phyloP scores from a whole-genome alignment of 2,888 invertebrate genomes.

The Elaeidobius kamerunicus region DNA sequence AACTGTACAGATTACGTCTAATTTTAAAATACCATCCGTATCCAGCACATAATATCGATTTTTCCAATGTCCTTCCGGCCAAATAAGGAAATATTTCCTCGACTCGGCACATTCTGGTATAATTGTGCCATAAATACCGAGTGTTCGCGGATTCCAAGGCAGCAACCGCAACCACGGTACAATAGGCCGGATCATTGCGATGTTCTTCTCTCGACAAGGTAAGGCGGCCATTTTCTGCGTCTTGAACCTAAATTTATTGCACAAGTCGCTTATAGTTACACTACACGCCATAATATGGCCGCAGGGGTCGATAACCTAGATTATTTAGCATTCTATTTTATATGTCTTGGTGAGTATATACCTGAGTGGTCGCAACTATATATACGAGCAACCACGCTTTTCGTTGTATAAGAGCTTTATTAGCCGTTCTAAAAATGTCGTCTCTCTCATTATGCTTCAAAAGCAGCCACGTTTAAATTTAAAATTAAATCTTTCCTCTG shows the following conservation, averaged over 20 bases:
- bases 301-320: constrained; percentile 50
- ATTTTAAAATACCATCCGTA: too few species aligned
- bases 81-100: constrained; percentile 19
- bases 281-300: constrained; percentile 31
- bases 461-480: constrained; percentile 15
- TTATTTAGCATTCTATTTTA: constrained; percentile 49
- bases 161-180: too few species aligned
- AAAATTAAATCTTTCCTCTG: constrained; percentile 20
- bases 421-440: constrained; percentile 33
- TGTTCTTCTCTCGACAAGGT: constrained; percentile 25
- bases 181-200: constrained; percentile 22
- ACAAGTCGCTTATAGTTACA: constrained; percentile 32
- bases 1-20: too few species aligned
- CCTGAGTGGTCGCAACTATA: constrained; percentile 33
- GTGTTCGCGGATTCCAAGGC: constrained; percentile 22
- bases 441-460: constrained; percentile 22
- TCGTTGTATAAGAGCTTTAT: constrained; percentile 31
- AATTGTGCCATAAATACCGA: constrained; percentile 29
- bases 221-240: constrained; percentile 30
- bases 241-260: constrained; percentile 31
- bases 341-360: constrained; percentile 38
- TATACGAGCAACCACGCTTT: constrained; percentile 27
- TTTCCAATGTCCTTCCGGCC: constrained; percentile 6
- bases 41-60: too few species aligned
- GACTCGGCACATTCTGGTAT: constrained; percentile 17